Evolutionary conservation across 1,140 invertebrate genomes (phyloP).

Genomic region (Oryzaephilus surinamensis): DNA sequence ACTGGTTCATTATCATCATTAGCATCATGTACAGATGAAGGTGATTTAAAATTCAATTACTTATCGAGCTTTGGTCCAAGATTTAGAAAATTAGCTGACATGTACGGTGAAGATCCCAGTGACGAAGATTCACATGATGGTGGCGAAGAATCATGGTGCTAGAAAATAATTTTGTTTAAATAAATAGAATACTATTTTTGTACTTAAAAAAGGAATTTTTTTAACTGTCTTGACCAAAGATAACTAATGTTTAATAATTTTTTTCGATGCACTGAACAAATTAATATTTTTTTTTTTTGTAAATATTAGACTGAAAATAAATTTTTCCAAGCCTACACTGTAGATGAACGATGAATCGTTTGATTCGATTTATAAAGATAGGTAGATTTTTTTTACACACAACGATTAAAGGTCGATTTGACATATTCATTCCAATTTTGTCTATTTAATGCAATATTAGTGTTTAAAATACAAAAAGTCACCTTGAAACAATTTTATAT

Average conservation of each 20-base stretch:
- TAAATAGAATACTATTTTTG: not conserved
- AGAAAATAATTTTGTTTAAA: constrained; percentile 7
- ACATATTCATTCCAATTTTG: not conserved
- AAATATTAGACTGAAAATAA: too few relatives aligned
- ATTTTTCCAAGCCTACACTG: too few relatives aligned
- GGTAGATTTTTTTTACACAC: not conserved
- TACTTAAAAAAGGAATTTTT: constrained; percentile 3
- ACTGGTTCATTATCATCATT: constrained; percentile 85
- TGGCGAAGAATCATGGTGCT: constrained; percentile 70
- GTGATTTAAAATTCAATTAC: constrained; percentile 94
- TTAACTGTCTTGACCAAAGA: constrained; percentile 8
- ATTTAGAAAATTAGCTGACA: constrained; percentile 92
- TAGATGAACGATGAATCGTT: too few relatives aligned
- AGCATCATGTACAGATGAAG: constrained; percentile 86
- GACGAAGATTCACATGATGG: constrained; percentile 61
- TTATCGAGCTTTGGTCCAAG: constrained; percentile 91
- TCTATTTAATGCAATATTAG: too few relatives aligned
- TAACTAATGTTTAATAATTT: too few relatives aligned
- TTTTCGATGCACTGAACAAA: constrained; percentile 7
- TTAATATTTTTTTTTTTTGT: not conserved
- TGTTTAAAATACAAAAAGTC: too few relatives aligned
- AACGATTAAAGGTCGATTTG: not conserved
- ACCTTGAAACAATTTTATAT: too few relatives aligned
- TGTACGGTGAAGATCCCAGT: constrained; percentile 88
- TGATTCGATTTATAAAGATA: not conserved